A percentile compares a stretch with the other conserved stretches of the same genome.
These are phyloP conservation scores for Xiphophorus hellerii DNA, from an alignment of 2,113 vertebrate genomes.

Conservation along the genomic window DNA sequence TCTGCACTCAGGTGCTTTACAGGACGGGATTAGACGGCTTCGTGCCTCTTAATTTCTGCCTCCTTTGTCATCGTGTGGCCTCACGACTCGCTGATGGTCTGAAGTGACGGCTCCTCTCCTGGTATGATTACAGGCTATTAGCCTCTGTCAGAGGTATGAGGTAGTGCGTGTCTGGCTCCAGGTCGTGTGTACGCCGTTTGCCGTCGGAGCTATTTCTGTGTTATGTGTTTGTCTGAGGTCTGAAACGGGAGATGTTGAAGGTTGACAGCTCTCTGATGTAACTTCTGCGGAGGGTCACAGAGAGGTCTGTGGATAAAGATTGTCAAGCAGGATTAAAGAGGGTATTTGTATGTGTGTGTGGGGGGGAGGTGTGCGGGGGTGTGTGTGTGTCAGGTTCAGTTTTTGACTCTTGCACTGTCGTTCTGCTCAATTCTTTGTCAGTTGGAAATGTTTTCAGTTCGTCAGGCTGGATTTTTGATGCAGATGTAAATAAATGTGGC, in stretches of 20 bases:
- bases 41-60: constrained; percentile 8
- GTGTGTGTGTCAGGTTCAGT: no score
- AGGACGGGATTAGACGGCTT: constrained; percentile 4
- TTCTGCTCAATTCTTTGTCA: no score
- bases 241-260: constrained; percentile 40
- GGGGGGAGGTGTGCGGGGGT: no score
- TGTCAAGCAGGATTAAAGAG: constrained; percentile 39
- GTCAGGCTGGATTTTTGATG: no score
- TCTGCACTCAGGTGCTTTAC: neutral
- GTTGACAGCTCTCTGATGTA: constrained; percentile 33
- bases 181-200: neutral
- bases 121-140: constrained; percentile 32
- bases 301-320: constrained; percentile 45
- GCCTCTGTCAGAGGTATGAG: neutral
- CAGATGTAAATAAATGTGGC: no score
- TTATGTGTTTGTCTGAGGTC: constrained; percentile 1
- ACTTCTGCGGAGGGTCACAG: constrained; percentile 29
- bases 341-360: no score
- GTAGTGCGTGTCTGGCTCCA: neutral
- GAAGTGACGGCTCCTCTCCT: constrained; percentile 24
- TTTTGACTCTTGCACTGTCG: no score
- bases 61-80: neutral
- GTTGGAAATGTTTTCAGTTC: no score
- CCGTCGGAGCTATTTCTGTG: neutral
- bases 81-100: neutral